These are phyloP conservation scores for Buteo buteo DNA, from an alignment of 2,113 vertebrate species.

Conservation along the genomic window DNA sequence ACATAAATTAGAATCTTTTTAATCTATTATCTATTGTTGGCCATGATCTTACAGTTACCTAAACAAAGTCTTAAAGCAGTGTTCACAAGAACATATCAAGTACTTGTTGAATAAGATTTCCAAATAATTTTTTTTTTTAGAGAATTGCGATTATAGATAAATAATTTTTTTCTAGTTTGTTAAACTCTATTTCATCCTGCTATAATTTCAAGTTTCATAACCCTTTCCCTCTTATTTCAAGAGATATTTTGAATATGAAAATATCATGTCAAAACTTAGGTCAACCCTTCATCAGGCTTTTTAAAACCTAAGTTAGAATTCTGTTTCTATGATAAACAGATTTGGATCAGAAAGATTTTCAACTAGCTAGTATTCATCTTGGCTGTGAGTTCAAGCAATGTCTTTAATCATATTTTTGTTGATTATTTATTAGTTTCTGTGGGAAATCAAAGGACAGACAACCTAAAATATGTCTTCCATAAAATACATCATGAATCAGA, in stretches of 20 bases:
- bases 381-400: conserved; percentile 67
- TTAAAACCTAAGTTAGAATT: conserved; percentile 77
- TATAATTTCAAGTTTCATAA: conserved; percentile 55
- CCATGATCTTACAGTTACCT: not conserved
- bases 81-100: not conserved
- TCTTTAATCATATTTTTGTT: conserved; percentile 83
- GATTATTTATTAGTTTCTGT: conserved; percentile 82
- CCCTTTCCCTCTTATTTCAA: conserved; percentile 58
- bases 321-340: conserved; percentile 77
- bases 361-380: conserved; percentile 56
- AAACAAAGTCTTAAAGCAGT: conserved; percentile 35
- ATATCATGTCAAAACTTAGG: conserved; percentile 72
- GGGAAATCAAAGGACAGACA: conserved; percentile 74
- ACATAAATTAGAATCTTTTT: not conserved
- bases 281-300: conserved; percentile 64
- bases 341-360: conserved; percentile 76
- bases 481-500: conserved; percentile 70
- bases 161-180: conserved; percentile 52
- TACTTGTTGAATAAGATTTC: conserved; percentile 46
- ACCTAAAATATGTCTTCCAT: conserved; percentile 70
- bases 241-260: conserved; percentile 67
- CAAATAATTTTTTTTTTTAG: conserved; percentile 27
- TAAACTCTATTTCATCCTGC: conserved; percentile 46
- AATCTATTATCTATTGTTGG: not conserved
- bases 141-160: conserved; percentile 53